Evolutionary conservation across 2,113 vertebrate species (phyloP), one percentile per base, ranked within the genome.

Genomic region (Microcebus griseorufus): DNA sequence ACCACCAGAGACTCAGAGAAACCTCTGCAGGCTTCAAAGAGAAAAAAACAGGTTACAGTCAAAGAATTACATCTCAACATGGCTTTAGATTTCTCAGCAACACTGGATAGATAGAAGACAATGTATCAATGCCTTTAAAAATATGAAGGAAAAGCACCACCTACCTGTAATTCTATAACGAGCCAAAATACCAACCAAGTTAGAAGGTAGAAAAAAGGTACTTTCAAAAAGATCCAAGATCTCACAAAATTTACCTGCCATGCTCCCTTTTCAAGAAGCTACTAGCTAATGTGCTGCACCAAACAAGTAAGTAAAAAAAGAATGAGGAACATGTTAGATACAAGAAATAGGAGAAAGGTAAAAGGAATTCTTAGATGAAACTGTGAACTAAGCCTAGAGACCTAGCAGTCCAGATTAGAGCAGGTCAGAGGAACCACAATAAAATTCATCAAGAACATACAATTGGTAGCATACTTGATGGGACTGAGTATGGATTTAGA

Each of bases 61-160:
- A 95, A 51, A 88, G 87, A n/a, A 93, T 78, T 42, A 82, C 27
- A 34, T 75, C 39, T 45, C 58, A 91, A 27, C n/a, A 69, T 62
- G 39, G 37, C 34, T 95, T 94, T 65, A 92, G 62, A 84, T 64
- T 94, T 88, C 48, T 73, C 70, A 58, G 58, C 58, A 79, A 60
- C 34, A 90, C 12, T 62, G 48, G 53, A 83, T 39, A 97, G 37
- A 48, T 34, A 53, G 39, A 53, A 65, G 65, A 65, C 22, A 75
- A 0, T 95, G 55, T 37, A 65, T 88, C 34, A 79, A 2, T 60
- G 69, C 75, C 64, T 93, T 93, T 83, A 93, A 90, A 73, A 67
- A 53, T 88, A 78, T 88, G 55, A 93, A 83, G 76, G 64, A 72
- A 72, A 86, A 87, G 27, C 25, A 90, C 22, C 18, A 65, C 93